Base-by-base conservation (phyloP, 1,140 invertebrate species). In the Caenorhabditis latens region DNA sequence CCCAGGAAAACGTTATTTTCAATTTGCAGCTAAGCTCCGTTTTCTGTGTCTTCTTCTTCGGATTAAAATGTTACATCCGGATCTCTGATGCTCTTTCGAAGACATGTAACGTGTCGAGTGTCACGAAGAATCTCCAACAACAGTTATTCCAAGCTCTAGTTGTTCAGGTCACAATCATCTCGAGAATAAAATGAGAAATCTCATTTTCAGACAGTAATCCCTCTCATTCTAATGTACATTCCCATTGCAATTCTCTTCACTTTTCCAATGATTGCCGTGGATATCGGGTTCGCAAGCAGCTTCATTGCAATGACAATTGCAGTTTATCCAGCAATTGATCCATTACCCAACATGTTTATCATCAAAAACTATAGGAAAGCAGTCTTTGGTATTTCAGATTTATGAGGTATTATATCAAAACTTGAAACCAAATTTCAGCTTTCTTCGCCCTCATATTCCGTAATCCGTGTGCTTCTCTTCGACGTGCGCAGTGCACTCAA, bases 271-370 rank as follows among this genome's bases (percentile, higher is more conserved):
- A 71, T 71, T 19, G 65, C 65, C 16, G 65, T 71, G 40, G 65
- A 71, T 43, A 71, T 71, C 46, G 65, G 65, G 5, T 71, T 71
- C 19, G 65, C 65, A n/a, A 71, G 65, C 42, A 71, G 65, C 21
- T 71, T 71, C 65, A 46, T 71, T n/a, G 65, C 65, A n/a, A 71
- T 71, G 65, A 71, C 65, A 19, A 71, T 71, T 71, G 65, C 65
- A 7, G 65, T 71, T 46, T 71, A 71, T 46, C 65, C 65, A 19
- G 65, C 65, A 43, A 71, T 71, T 43, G 65, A 71, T 43, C 65
- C 65, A 43, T 16, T 71, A 7, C 65, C 65, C 7, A 71, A 71
- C 65, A 71, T 71, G 65, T 71, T 71, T 19, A 71, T 71, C 4
- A 71, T 71, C 6, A 71, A 71, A 71, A 71, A 71, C 42, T 71